Evolutionary conservation across 2,797 vertebrate species (phyloP).

Genomic region (Propithecus perrieri): DNA sequence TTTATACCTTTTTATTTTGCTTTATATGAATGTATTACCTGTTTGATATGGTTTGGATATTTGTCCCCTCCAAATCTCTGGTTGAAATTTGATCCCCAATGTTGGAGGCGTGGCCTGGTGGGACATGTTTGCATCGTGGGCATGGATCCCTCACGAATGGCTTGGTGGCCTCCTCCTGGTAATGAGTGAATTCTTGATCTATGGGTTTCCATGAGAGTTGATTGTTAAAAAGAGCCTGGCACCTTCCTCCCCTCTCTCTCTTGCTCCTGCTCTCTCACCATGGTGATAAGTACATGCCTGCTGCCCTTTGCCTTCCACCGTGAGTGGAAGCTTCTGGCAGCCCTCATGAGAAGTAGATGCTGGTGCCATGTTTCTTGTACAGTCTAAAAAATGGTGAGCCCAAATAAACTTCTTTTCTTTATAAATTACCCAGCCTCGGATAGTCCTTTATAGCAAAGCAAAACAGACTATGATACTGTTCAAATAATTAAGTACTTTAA

Average conservation of each 20-base stretch:
- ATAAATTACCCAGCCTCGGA: neutral
- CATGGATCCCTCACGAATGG: neutral
- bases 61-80: neutral
- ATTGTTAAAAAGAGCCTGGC: neutral
- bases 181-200: neutral
- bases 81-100: neutral
- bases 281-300: neutral
- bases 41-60: neutral
- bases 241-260: neutral
- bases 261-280: neutral
- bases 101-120: neutral
- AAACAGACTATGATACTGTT: neutral
- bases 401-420: neutral
- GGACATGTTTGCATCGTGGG: neutral
- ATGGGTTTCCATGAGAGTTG: neutral
- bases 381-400: neutral
- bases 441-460: neutral
- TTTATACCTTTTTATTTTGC: slow-evolving; percentile 39
- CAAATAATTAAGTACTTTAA: neutral
- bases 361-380: neutral
- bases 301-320: too few relatives aligned
- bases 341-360: neutral
- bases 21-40: neutral
- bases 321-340: too few relatives aligned
- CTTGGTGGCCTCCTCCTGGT: neutral